Percentiles rank a stretch among this genome's conserved stretches.
phyloP scores from a whole-genome alignment of 1,140 invertebrate species.

The Drosophila simulans region DNA sequence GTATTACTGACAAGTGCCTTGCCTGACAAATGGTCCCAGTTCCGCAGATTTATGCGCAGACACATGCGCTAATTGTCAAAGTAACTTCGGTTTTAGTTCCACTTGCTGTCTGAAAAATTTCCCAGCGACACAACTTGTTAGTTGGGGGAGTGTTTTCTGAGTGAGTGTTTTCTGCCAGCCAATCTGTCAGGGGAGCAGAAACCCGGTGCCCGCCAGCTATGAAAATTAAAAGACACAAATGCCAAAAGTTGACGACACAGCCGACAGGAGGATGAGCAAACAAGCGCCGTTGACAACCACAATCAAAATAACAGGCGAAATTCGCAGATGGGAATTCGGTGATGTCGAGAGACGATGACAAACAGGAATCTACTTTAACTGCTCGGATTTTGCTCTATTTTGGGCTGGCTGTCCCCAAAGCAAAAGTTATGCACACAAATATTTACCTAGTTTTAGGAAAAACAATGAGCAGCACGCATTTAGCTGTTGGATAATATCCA shows the following conservation, averaged over 20 bases:
- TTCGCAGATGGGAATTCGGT: constrained; percentile 8
- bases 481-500: background rate
- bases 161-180: constrained; percentile 4
- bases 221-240: constrained; percentile 69
- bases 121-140: constrained; percentile 41
- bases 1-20: constrained; percentile 81
- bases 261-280: constrained; percentile 17
- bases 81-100: constrained; percentile 17
- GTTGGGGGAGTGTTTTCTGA: constrained; percentile 7
- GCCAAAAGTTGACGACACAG: constrained; percentile 50
- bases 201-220: constrained; percentile 45
- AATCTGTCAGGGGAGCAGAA: constrained; percentile 58
- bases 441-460: background rate
- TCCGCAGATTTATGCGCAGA: constrained; percentile 52
- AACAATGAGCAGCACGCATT: background rate
- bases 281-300: constrained; percentile 70
- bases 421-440: constrained; percentile 7
- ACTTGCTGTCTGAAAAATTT: constrained; percentile 3
- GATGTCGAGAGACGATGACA: constrained; percentile 3
- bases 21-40: constrained; percentile 36
- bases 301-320: constrained; percentile 67
- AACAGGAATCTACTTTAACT: constrained; percentile 33
- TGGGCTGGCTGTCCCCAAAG: background rate
- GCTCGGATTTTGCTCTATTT: constrained; percentile 6
- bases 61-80: constrained; percentile 69